phyloP scores from a whole-genome alignment of 1,140 invertebrate species.

The Trachymyrmex septentrionalis region DNA sequence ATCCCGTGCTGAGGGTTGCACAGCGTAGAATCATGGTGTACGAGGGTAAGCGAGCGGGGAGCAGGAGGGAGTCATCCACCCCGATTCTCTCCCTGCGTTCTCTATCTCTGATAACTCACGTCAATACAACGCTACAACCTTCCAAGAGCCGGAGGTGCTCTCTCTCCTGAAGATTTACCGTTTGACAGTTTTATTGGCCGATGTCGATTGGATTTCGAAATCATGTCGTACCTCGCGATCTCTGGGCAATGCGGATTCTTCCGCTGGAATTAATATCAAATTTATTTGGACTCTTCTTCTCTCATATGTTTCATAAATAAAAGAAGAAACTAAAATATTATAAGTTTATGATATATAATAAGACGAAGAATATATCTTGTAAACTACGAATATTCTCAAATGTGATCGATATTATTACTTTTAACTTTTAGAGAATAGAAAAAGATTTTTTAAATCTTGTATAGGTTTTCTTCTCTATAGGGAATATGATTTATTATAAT shows the following conservation, averaged over 20 bases:
- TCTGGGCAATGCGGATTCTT: constrained; percentile 43
- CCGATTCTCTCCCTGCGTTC: constrained; percentile 61
- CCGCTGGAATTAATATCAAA: constrained; percentile 53
- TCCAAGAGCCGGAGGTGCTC: constrained; percentile 61
- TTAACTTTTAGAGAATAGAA: too few species aligned
- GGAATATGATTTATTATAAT: too few species aligned
- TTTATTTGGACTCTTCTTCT: neutral
- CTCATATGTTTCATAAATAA: neutral
- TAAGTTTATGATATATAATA: neutral
- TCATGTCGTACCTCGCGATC: constrained; percentile 65
- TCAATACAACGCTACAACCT: constrained; percentile 68
- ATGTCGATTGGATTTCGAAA: constrained; percentile 72
- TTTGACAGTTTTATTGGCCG: constrained; percentile 76
- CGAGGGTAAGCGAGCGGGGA: constrained; percentile 61
- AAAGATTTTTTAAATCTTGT: too few species aligned
- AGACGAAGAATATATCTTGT: neutral
- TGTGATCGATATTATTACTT: neutral
- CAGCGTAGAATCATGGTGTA: constrained; percentile 59
- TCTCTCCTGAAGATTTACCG: constrained; percentile 69
- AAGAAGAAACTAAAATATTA: neutral
- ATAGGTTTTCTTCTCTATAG: too few species aligned
- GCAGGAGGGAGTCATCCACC: constrained; percentile 51
- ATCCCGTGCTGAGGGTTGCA: constrained; percentile 62
- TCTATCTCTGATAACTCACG: constrained; percentile 76
- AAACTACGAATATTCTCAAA: neutral